Base-by-base conservation (phyloP, 2,113 vertebrate genomes). In the Myxocyprinus asiaticus region DNA sequence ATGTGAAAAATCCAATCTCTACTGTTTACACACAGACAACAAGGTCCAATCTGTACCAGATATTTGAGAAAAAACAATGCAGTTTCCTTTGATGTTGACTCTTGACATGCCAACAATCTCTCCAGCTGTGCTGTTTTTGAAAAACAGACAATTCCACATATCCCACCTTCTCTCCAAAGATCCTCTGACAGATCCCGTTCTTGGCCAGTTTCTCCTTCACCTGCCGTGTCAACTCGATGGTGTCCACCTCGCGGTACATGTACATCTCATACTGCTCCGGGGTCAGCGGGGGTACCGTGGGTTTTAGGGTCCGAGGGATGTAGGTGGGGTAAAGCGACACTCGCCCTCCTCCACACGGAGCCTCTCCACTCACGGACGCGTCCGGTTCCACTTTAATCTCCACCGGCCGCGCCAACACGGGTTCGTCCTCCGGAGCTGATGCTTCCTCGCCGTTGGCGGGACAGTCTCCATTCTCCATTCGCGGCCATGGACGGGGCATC, bases 221-320 rank as follows among this genome's bases (percentile, higher is more conserved):
- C 91, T 98, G 97, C 75, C 97, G 91, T 0, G 97, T 99, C 84
- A 99, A 92, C 85, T 99, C 98, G 10, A 97, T 83, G 0, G 98
- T 99, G 89, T 99, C 97, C 89, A 99, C 98, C 88, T 99, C 98
- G 3, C 96, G 90, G 91, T 99, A 99, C 98, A 99, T 99, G 92
- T 99, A 99, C 88, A 96, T 92, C 90, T 99, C 98, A 0, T 99
- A 99, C 93, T 99, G 98, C 89, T 99, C 98, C 0, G 98, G 97
- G 0, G 98, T 99, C 87, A 99, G 93, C 0, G 98, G 98, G 0
- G 98, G 97, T 76, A 99, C 97, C 0, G 97, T 98, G 78, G 98
- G 98, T 86, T 97, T 97, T 50, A 98, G 94, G 7, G 96, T 93
- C 4, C 98, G 94, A 0, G 96, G 96, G 82, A 97, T 95, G 0